Conservation (phyloP, 2,888 invertebrate species). For the Lasioglossum morio region DNA sequence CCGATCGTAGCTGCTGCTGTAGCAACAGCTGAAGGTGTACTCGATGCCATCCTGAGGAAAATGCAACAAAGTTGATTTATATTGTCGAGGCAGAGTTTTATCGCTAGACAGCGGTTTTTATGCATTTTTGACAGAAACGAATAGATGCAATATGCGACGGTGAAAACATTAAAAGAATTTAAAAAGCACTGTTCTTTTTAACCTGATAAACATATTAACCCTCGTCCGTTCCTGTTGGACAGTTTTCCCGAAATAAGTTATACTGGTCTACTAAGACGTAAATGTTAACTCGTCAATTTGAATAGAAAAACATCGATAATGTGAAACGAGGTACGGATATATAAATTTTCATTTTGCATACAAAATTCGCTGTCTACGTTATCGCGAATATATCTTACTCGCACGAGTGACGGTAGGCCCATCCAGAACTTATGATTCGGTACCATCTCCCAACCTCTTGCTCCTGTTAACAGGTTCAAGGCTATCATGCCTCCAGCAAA, state of each 20-base stretch:
- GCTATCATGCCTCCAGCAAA: slow-evolving; percentile 88
- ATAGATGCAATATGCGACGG: neutral
- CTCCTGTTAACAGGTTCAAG: slow-evolving; percentile 89
- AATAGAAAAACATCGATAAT: too few relatives aligned
- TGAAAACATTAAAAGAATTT: neutral
- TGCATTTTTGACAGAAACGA: neutral
- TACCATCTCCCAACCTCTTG: slow-evolving; percentile 90
- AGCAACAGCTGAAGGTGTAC: slow-evolving; percentile 88
- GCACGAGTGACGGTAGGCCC: slow-evolving; percentile 89
- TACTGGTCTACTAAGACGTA: too few relatives aligned
- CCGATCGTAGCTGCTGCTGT: slow-evolving; percentile 86
- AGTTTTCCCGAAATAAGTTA: too few relatives aligned
- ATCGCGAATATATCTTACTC: slow-evolving; percentile 85
- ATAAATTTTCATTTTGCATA: neutral
- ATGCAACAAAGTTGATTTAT: slow-evolving; percentile 12
- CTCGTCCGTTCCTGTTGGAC: too few relatives aligned
- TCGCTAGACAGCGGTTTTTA: neutral
- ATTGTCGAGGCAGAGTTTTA: neutral
- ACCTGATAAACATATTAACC: neutral
- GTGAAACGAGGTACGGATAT: too few relatives aligned
- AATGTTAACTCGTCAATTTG: too few relatives aligned
- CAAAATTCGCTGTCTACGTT: neutral
- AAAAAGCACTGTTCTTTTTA: neutral
- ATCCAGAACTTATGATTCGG: slow-evolving; percentile 91
- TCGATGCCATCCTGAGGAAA: slow-evolving; percentile 88